phyloP scores from a whole-genome alignment of 2,113 vertebrate genomes.

The Pandion haliaetus region DNA sequence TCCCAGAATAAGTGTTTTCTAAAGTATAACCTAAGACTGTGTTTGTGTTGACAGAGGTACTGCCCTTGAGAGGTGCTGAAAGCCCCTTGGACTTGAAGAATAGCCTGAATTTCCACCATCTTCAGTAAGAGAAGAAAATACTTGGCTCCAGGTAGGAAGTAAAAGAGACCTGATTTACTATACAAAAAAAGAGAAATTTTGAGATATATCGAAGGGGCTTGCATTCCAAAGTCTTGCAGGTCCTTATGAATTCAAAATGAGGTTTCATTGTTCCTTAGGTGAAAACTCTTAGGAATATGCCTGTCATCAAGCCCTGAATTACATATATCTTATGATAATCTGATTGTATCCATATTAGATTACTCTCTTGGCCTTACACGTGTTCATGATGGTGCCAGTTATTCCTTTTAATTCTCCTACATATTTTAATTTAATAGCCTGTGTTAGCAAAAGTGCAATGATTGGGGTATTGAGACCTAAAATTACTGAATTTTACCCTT shows the following conservation, averaged over 20 bases:
- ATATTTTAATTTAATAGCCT: not conserved
- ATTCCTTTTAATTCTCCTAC: not conserved
- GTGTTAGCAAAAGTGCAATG: not conserved
- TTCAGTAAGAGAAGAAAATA: not conserved
- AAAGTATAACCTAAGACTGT: not conserved
- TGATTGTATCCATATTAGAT: not conserved
- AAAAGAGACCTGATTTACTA: not conserved
- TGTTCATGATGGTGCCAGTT: not conserved
- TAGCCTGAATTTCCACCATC: not conserved
- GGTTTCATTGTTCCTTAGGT: not conserved
- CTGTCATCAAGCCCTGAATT: not conserved
- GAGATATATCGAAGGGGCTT: not conserved
- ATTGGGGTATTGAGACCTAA: not conserved
- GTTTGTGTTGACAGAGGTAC: not conserved
- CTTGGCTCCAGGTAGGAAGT: not conserved
- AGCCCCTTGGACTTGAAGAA: not conserved
- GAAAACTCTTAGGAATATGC: not conserved
- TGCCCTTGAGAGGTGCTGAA: not conserved
- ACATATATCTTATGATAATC: not conserved
- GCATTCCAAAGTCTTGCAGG: not conserved
- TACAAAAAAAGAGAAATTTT: not conserved
- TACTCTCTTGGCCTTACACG: not conserved
- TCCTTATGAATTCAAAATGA: not conserved
- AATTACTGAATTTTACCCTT: not conserved
- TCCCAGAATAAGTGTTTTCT: not conserved